A percentile compares a stretch with the other conserved stretches of the same genome.
Conservation (phyloP, 2,888 invertebrate genomes). For the Agonum fuliginosum region DNA sequence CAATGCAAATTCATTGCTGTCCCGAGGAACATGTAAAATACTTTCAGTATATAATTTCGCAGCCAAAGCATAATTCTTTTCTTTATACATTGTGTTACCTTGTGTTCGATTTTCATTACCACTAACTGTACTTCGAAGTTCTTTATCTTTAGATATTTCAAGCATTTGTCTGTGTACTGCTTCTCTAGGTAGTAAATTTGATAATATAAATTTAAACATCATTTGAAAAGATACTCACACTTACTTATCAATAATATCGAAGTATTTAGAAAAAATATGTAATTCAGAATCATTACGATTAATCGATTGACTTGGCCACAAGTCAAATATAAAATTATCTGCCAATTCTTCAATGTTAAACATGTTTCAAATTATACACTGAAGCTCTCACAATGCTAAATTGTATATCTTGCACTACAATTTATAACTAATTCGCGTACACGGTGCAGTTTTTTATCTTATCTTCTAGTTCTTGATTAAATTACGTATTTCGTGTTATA, state of each 20-base stretch:
- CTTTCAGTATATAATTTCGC: constrained; percentile 75
- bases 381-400: too few relatives aligned
- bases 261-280: not conserved
- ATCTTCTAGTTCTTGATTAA: too few relatives aligned
- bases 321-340: not conserved
- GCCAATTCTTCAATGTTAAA: too few relatives aligned
- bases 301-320: too few relatives aligned
- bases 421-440: too few relatives aligned
- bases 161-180: not conserved
- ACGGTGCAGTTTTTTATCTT: too few relatives aligned
- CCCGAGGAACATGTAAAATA: constrained; percentile 76
- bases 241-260: not conserved
- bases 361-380: too few relatives aligned
- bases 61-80: not conserved
- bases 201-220: not conserved
- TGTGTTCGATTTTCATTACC: not conserved
- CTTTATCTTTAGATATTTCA: not conserved
- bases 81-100: constrained; percentile 27
- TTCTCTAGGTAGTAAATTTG: not conserved
- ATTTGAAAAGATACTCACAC: not conserved
- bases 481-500: too few relatives aligned
- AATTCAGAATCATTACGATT: not conserved
- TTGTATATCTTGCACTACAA: too few relatives aligned
- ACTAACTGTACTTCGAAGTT: not conserved
- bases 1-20: constrained; percentile 76